A percentile compares a stretch with the other conserved stretches of the same genome.
These are phyloP conservation scores for Amphiduros pacificus DNA, from an alignment of 2,888 invertebrate genomes.

Conservation along the genomic window DNA sequence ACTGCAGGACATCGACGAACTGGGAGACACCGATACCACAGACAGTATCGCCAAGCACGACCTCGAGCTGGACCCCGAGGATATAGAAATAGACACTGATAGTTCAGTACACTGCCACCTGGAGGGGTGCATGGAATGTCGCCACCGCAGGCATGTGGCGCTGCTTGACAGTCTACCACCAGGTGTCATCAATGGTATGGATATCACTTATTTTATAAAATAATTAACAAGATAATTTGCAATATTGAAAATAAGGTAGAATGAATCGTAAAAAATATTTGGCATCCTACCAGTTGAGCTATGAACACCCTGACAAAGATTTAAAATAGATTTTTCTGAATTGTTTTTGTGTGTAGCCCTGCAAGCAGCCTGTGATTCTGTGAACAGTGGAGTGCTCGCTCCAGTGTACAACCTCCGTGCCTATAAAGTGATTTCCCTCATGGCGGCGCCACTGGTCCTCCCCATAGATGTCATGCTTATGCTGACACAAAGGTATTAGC, in stretches of 20 bases:
- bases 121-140: constrained; percentile 68
- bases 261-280: too few species aligned
- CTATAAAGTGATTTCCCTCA: constrained; percentile 76
- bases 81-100: too few species aligned
- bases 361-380: constrained; percentile 89
- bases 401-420: constrained; percentile 86
- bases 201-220: neutral
- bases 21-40: constrained; percentile 12
- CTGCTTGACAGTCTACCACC: constrained; percentile 86
- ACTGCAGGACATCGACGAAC: neutral
- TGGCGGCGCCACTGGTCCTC: constrained; percentile 83
- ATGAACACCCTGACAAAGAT: too few species aligned
- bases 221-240: too few species aligned
- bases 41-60: neutral
- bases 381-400: constrained; percentile 86
- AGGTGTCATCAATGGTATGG: constrained; percentile 66
- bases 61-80: too few species aligned
- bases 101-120: neutral
- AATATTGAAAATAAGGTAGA: too few species aligned
- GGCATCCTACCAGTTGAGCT: too few species aligned
- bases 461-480: constrained; percentile 78
- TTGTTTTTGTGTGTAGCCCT: constrained; percentile 69
- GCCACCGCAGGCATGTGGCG: constrained; percentile 81
- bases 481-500: constrained; percentile 66
- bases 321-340: too few species aligned